Conservation (phyloP, 2,113 vertebrate species). For the Colossoma macropomum region DNA sequence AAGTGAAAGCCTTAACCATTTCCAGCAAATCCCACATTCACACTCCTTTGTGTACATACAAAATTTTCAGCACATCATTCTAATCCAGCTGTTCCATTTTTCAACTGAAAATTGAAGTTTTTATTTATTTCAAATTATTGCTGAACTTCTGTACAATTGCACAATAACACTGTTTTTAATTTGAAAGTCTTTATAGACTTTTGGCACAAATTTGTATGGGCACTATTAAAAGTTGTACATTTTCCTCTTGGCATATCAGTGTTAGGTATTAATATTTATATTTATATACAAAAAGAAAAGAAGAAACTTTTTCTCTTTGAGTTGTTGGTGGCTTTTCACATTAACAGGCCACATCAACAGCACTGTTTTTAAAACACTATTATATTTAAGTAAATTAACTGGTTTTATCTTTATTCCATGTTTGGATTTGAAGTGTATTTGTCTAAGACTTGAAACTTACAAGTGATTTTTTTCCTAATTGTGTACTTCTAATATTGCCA, state of each 20-base stretch:
- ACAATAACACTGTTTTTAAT: no score
- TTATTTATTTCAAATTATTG: not conserved
- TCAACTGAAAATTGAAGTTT: no score
- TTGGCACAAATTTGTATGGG: not conserved
- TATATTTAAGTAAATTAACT: not conserved
- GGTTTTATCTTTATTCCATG: not conserved
- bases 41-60: no score
- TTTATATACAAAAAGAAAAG: no score
- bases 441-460: not conserved
- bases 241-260: no score
- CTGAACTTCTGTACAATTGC: not conserved
- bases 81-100: not conserved
- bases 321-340: no score
- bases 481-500: not conserved
- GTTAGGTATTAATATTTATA: no score
- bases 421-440: not conserved
- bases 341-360: not conserved
- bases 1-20: not conserved
- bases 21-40: not conserved
- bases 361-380: not conserved
- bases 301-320: no score
- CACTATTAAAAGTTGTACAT: not conserved
- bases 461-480: not conserved
- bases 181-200: not conserved
- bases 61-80: constrained; percentile 19